Evolutionary conservation across 2,888 invertebrate genomes (phyloP).

Genomic region (Limnephilus auricula): DNA sequence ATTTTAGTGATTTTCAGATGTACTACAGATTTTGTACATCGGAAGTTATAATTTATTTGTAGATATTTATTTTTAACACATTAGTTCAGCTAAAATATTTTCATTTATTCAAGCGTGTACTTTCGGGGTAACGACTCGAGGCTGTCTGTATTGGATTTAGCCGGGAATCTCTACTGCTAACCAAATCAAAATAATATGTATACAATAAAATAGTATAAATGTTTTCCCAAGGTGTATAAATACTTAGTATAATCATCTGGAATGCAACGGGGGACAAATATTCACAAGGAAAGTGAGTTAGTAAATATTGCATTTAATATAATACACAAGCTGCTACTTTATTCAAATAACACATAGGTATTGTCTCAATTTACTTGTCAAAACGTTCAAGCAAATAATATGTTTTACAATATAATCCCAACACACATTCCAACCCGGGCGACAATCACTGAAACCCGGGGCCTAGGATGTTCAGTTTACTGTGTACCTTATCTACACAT

Average conservation of each 20-base stretch:
- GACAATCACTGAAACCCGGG: not conserved
- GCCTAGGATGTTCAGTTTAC: constrained; percentile 18
- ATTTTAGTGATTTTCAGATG: constrained; percentile 3
- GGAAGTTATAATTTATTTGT: not conserved
- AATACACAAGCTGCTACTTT: constrained; percentile 43
- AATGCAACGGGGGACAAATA: constrained; percentile 66
- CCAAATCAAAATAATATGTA: constrained; percentile 40
- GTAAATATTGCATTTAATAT: constrained; percentile 53
- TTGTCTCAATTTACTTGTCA: constrained; percentile 62
- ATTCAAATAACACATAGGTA: constrained; percentile 59
- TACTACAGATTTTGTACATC: constrained; percentile 22
- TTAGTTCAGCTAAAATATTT: constrained; percentile 40
- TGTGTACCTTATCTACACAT: constrained; percentile 41
- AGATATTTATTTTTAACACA: constrained; percentile 23
- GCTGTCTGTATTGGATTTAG: not conserved
- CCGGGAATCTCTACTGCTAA: constrained; percentile 28
- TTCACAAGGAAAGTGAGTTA: constrained; percentile 60
- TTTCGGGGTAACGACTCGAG: not conserved
- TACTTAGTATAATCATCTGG: constrained; percentile 60
- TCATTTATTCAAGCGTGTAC: constrained; percentile 36
- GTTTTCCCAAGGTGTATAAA: constrained; percentile 48
- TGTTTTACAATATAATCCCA: constrained; percentile 38
- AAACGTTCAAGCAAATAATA: constrained; percentile 50
- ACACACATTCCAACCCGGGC: constrained; percentile 21
- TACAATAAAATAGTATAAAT: constrained; percentile 49